Base-by-base conservation (phyloP, 1,140 invertebrate genomes). In the Drosophila equinoxialis region DNA sequence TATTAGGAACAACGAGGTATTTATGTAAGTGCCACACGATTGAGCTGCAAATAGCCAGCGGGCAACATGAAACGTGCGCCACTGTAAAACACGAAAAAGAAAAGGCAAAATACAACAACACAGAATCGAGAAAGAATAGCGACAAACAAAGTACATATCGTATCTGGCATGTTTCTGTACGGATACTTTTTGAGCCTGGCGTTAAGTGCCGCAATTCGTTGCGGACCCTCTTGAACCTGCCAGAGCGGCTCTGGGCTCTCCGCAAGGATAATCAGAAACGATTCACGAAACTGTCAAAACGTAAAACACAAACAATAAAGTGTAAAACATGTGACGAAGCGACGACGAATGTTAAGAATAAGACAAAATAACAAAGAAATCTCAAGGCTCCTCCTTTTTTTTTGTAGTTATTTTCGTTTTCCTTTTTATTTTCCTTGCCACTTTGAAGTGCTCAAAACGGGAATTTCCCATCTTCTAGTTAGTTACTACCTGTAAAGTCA, bases 21-120 rank as follows among this genome's bases (percentile, higher is more conserved):
- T 87, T 86, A 86, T 83, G 83, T 73, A 76, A 81, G 75, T 79
- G 83, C 79, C 82, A 87, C 83, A 81, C 75, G 85, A 86, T 87
- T 87, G 79, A 78, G 72, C 81, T 87, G 83, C 79, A 87, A 87
- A 86, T 86, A 86, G 65, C 83, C 59, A 17, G 68, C 80, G 74
- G 84, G 79, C 62, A 70, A 84, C 77, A 80, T 80, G 70, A 84
- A 87, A 83, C 84, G 77, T 83, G 84, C 81, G 81, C 83, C 83
- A 83, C 76, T 65, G 83, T 77, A 59, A 63, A 58, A 23, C 39
- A 20, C 48, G 8, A 33, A 17, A 17, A 17, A 17, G 17, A 17
- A 17, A 23, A 39, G 17, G 39, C 58, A 26, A 26, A 48, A 39
- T 33, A 57, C 35, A 11, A 59, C 35, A 37, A 37, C 10, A 6